phyloP scores from a whole-genome alignment of 2,797 vertebrate species.

The Falco columbarius region DNA sequence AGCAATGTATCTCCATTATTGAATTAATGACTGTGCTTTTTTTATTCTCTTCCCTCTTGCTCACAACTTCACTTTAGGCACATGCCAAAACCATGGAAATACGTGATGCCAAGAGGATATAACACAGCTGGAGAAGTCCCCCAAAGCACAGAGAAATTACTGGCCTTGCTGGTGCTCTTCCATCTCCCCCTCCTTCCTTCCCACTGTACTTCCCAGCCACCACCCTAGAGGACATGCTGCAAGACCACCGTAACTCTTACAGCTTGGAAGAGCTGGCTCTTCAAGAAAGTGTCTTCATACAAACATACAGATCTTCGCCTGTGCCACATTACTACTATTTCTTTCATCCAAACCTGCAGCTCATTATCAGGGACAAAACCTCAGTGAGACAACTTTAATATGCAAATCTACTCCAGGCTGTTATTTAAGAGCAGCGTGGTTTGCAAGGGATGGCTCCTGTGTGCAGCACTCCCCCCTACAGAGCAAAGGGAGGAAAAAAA shows the following conservation, averaged over 20 bases:
- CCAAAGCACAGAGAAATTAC: neutral
- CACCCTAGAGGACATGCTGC: neutral
- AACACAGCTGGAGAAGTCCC: neutral
- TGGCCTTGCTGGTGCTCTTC: neutral
- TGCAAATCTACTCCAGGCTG: neutral
- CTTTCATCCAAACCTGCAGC: neutral
- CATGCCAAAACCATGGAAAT: neutral
- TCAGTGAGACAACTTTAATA: fast-evolving
- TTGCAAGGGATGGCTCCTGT: neutral
- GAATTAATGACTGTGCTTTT: neutral
- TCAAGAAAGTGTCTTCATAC: neutral
- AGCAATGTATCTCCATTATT: neutral
- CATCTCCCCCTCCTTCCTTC: neutral
- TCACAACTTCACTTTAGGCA: neutral
- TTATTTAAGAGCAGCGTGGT: neutral
- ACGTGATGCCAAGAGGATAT: neutral
- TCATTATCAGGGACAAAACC: neutral
- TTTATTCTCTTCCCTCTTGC: neutral
- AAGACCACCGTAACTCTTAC: neutral
- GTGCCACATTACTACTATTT: neutral
- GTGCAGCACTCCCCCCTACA: neutral
- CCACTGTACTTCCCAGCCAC: neutral
- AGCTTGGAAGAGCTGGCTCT: neutral
- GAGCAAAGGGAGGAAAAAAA: neutral
- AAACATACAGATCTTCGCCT: neutral